Evolutionary conservation across 2,797 vertebrate genomes (phyloP).

Genomic region (Pteropus rufus): DNA sequence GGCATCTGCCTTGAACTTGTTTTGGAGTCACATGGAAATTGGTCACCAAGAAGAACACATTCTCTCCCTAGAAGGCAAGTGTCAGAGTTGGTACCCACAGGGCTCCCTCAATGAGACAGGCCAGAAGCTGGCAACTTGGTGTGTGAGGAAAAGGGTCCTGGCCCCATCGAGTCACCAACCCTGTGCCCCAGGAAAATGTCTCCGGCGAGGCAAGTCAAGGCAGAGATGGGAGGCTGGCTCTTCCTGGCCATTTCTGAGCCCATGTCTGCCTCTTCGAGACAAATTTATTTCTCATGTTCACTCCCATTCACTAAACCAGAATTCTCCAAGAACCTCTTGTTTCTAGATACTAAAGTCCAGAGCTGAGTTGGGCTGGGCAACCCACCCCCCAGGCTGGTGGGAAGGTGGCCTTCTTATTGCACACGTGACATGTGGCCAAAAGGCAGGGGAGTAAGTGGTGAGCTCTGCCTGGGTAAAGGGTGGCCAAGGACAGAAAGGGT

Average conservation of each 20-base stretch:
- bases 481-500: background rate
- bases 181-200: background rate
- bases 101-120: background rate
- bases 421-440: background rate
- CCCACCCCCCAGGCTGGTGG: background rate
- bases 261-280: background rate
- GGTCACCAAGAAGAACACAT: constrained; percentile 82
- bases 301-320: background rate
- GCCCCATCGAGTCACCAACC: background rate
- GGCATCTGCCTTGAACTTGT: constrained; percentile 80
- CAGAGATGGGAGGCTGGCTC: background rate
- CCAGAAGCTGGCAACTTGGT: background rate
- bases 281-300: background rate
- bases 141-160: background rate
- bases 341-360: background rate
- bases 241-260: background rate
- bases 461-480: background rate
- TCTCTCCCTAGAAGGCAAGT: constrained; percentile 78
- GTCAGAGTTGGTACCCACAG: background rate
- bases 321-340: background rate
- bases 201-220: background rate
- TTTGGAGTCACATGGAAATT: constrained; percentile 76
- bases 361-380: background rate
- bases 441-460: background rate
- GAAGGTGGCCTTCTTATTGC: background rate